Conservation (phyloP, 2,113 vertebrate genomes). For the Pagrus major region DNA sequence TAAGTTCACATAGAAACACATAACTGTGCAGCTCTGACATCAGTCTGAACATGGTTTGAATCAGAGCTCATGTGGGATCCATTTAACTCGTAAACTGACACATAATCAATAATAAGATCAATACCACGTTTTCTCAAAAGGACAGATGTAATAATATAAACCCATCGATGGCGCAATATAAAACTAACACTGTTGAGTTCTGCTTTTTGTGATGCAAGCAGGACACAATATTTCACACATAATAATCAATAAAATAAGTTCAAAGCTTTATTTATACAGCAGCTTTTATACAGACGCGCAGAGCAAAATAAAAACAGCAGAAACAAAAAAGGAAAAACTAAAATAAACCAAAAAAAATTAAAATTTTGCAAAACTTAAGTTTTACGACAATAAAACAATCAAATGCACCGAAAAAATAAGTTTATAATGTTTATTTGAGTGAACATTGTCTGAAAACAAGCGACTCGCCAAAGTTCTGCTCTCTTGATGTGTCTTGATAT, state of each 20-base stretch:
- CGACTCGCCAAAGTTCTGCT: too few relatives aligned
- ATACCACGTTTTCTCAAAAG: background rate
- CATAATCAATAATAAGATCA: constrained; percentile 37
- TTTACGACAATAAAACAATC: too few relatives aligned
- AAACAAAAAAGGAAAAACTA: too few relatives aligned
- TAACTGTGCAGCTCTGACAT: constrained; percentile 26
- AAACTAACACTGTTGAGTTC: background rate
- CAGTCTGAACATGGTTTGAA: constrained; percentile 28
- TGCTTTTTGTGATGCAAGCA: background rate
- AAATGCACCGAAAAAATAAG: too few relatives aligned
- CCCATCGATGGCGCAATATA: background rate
- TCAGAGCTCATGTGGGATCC: constrained; percentile 17
- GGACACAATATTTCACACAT: background rate
- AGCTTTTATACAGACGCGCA: too few relatives aligned
- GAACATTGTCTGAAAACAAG: too few relatives aligned
- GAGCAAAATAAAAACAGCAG: too few relatives aligned
- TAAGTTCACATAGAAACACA: constrained; percentile 39
- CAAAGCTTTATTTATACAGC: too few relatives aligned
- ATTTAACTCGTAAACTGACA: constrained; percentile 28
- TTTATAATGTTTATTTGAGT: too few relatives aligned
- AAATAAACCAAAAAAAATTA: too few relatives aligned
- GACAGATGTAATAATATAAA: constrained; percentile 11
- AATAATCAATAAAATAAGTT: background rate
- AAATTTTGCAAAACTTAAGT: too few relatives aligned
- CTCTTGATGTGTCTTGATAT: too few relatives aligned